Evolutionary conservation across 2,888 invertebrate genomes (phyloP).

Genomic region (Muscina levida): DNA sequence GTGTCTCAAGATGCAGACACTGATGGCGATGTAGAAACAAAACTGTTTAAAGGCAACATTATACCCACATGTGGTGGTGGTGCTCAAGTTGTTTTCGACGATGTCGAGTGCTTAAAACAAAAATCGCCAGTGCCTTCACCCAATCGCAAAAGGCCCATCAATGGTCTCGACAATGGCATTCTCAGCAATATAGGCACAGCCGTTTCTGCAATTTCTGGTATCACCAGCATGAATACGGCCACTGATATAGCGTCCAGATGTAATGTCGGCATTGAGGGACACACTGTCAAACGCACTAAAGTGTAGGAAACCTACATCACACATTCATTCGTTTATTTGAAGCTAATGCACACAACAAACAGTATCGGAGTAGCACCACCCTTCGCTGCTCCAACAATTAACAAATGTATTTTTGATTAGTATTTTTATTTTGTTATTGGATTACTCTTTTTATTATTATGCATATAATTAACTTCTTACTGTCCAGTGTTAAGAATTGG

Average conservation of each 20-base stretch:
- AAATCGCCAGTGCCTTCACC: slow-evolving; percentile 85
- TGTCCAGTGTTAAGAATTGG: slow-evolving; percentile 44
- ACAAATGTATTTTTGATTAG: slow-evolving; percentile 53
- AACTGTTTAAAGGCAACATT: slow-evolving; percentile 95
- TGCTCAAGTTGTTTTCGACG: slow-evolving; percentile 96
- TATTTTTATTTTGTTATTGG: slow-evolving; percentile 59
- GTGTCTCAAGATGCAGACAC: slow-evolving; percentile 95
- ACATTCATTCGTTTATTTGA: not conserved
- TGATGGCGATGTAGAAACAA: slow-evolving; percentile 95
- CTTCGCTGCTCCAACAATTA: not conserved
- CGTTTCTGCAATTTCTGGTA: slow-evolving; percentile 67
- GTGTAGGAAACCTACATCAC: slow-evolving; percentile 71
- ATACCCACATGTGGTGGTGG: slow-evolving; percentile 97
- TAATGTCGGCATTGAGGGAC: slow-evolving; percentile 79
- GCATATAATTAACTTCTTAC: slow-evolving; percentile 28
- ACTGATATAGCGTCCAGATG: slow-evolving; percentile 78
- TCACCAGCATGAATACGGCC: slow-evolving; percentile 70
- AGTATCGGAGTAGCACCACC: not conserved
- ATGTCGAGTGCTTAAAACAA: slow-evolving; percentile 93
- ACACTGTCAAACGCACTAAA: slow-evolving; percentile 78
- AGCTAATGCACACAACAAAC: no score
- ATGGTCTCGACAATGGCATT: slow-evolving; percentile 62
- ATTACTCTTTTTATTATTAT: slow-evolving; percentile 47
- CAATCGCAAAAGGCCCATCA: slow-evolving; percentile 78
- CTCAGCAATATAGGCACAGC: slow-evolving; percentile 64